Evolutionary conservation across 2,113 vertebrate genomes (phyloP).

Genomic region (Physeter macrocephalus): DNA sequence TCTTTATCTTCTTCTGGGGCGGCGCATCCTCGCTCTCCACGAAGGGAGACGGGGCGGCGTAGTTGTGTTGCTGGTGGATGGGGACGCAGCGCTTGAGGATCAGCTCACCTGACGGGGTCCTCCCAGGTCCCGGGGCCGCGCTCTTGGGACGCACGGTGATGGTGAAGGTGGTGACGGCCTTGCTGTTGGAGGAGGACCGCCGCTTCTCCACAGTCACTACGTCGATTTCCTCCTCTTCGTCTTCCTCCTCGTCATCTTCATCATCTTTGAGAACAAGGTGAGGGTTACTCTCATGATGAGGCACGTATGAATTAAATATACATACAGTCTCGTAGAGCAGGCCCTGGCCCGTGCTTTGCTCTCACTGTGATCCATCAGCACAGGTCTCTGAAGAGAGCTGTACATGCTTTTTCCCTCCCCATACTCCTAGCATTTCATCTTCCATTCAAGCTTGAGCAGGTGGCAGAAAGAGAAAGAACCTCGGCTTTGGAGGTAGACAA

Average conservation of each 20-base stretch:
- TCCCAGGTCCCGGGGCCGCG: conserved; percentile 76
- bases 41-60: conserved; percentile 94
- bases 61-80: conserved; percentile 99
- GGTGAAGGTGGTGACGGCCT: conserved; percentile 81
- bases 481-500: neutral
- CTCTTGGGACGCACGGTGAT: conserved; percentile 83
- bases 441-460: neutral
- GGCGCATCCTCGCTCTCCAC: conserved; percentile 88
- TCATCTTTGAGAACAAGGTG: conserved; percentile 79
- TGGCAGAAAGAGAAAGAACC: neutral
- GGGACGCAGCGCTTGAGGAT: conserved; percentile 94
- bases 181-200: conserved; percentile 83
- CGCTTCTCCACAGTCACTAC: conserved; percentile 97
- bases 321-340: neutral
- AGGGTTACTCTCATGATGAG: conserved; percentile 19
- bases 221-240: conserved; percentile 95
- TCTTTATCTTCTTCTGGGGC: conserved; percentile 89
- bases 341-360: neutral
- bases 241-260: conserved; percentile 89
- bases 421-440: neutral
- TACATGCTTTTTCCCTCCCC: neutral
- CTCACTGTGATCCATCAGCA: neutral
- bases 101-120: conserved; percentile 85
- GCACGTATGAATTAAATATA: neutral
- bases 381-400: neutral